Conservation (phyloP, 2,797 vertebrate species). For the Ciconia nigra region DNA sequence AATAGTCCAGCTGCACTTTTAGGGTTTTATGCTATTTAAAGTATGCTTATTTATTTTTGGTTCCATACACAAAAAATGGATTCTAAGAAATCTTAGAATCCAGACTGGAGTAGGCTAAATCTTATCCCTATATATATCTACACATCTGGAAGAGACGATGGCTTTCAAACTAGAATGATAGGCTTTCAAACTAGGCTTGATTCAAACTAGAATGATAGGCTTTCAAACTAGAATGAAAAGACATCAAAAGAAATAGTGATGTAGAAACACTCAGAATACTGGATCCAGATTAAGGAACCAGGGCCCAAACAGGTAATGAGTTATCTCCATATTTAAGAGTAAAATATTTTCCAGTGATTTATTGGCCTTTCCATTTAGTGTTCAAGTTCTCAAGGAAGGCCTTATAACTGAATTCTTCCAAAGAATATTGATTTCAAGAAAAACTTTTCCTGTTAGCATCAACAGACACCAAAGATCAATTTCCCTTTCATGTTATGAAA, state of each 20-base stretch:
- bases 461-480: background rate
- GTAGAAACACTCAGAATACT: background rate
- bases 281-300: background rate
- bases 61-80: background rate
- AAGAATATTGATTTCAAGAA: background rate
- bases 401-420: background rate
- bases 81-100: background rate
- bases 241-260: background rate
- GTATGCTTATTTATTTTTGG: background rate
- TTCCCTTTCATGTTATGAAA: background rate
- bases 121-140: background rate
- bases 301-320: background rate
- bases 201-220: background rate
- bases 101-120: background rate
- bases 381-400: background rate
- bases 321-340: background rate
- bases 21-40: background rate
- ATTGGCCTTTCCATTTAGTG: background rate
- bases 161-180: background rate
- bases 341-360: background rate
- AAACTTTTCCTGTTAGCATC: background rate
- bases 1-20: background rate
- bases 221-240: background rate
- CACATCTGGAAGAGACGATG: background rate
- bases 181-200: no score